These are phyloP conservation scores for Isotomurus palustris DNA, from an alignment of 2,888 invertebrate genomes.

Conservation along the genomic window DNA sequence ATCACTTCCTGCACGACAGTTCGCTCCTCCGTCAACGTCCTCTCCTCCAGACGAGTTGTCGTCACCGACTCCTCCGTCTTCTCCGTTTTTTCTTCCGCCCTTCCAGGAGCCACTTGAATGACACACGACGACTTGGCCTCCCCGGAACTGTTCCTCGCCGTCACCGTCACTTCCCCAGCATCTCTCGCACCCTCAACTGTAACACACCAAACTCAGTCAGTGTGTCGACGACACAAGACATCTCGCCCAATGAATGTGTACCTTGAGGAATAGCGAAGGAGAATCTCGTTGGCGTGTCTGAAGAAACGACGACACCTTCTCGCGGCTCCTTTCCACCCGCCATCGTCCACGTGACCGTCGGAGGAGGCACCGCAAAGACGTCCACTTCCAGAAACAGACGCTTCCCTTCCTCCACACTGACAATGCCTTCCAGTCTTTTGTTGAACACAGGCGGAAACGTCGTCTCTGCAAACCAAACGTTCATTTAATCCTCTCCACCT, in stretches of 20 bases:
- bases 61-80: no score
- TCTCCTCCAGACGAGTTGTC: no score
- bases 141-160: slow-evolving; percentile 69
- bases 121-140: slow-evolving; percentile 56
- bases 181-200: slow-evolving; percentile 7
- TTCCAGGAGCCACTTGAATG: no score
- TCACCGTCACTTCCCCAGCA: slow-evolving; percentile 59
- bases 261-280: slow-evolving; percentile 21
- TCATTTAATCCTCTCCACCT: neutral
- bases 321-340: no score
- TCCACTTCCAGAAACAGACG: slow-evolving; percentile 70
- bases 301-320: no score
- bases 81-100: slow-evolving; percentile 9
- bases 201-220: neutral
- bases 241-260: neutral
- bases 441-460: slow-evolving; percentile 77
- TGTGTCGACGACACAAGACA: neutral
- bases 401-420: slow-evolving; percentile 64
- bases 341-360: slow-evolving; percentile 69
- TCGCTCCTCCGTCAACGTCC: no score
- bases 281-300: slow-evolving; percentile 31
- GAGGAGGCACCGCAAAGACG: slow-evolving; percentile 71
- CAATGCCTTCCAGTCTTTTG: slow-evolving; percentile 67
- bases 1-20: neutral
- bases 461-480: slow-evolving; percentile 57